Evolutionary conservation across 2,113 vertebrate genomes (phyloP).

Genomic region (Lanius collurio): DNA sequence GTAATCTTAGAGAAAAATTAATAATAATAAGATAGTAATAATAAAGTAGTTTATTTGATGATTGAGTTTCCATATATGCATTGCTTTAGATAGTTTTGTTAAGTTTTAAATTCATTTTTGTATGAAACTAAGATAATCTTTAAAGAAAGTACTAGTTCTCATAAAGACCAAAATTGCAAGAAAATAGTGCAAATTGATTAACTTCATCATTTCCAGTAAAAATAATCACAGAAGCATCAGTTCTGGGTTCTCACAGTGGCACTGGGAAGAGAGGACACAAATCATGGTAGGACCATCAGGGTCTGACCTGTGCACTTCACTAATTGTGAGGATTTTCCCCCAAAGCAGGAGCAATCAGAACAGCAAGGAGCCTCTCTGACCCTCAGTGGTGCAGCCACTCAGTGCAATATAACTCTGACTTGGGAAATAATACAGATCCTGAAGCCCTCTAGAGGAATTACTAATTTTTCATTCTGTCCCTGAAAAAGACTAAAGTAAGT

Average conservation of each 20-base stretch:
- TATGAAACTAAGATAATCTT: not conserved
- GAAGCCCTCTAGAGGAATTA: slow-evolving; percentile 57
- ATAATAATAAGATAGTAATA: not conserved
- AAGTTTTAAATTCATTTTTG: not conserved
- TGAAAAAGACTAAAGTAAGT: slow-evolving; percentile 11
- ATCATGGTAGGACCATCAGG: no score
- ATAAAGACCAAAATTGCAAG: not conserved
- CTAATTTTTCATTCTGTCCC: slow-evolving; percentile 20
- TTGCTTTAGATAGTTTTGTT: not conserved
- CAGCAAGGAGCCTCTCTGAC: not conserved
- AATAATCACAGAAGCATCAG: not conserved
- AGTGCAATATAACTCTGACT: not conserved
- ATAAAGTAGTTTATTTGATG: not conserved
- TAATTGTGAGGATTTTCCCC: not conserved
- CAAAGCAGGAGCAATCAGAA: not conserved
- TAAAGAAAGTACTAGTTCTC: not conserved
- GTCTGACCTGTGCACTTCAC: not conserved
- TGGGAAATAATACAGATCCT: not conserved
- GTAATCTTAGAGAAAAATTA: not conserved
- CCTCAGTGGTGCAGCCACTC: not conserved
- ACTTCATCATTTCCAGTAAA: not conserved
- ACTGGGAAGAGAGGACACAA: not conserved
- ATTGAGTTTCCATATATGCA: not conserved
- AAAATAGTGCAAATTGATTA: not conserved
- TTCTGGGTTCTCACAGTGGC: not conserved